These are phyloP conservation scores for Melanotaenia maccullochi DNA, from an alignment of 2,797 vertebrate genomes.

Conservation along the genomic window DNA sequence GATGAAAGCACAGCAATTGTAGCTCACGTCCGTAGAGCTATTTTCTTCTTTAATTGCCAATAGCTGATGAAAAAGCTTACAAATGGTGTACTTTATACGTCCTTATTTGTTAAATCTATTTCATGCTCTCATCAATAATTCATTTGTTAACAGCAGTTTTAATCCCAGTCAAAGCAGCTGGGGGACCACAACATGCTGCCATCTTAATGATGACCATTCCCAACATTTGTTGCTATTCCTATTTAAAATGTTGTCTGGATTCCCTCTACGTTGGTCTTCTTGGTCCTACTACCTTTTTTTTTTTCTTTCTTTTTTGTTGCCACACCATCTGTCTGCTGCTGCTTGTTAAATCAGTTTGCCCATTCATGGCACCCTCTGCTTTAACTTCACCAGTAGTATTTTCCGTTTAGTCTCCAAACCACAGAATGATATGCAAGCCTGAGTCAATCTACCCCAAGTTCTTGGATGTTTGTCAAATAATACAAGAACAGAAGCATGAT, in stretches of 20 bases:
- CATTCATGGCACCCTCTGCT: conserved; percentile 48
- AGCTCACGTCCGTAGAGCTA: neutral
- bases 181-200: conserved; percentile 18
- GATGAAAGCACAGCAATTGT: neutral
- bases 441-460: conserved; percentile 62
- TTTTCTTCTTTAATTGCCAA: too few species aligned
- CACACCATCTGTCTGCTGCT: conserved; percentile 65
- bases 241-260: conserved; percentile 70
- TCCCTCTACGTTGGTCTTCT: conserved; percentile 52
- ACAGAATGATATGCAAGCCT: conserved; percentile 64
- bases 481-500: conserved; percentile 61
- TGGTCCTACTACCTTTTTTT: conserved; percentile 48
- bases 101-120: conserved; percentile 6
- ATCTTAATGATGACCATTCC: conserved; percentile 32
- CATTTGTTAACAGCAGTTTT: conserved; percentile 25
- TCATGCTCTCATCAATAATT: conserved; percentile 11
- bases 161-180: neutral
- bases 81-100: conserved; percentile 8
- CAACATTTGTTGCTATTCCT: conserved; percentile 59
- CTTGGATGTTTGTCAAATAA: conserved; percentile 73
- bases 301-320: conserved; percentile 25
- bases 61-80: neutral
- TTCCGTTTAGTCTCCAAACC: conserved; percentile 60
- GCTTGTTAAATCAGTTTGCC: conserved; percentile 63
- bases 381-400: conserved; percentile 66